These are phyloP conservation scores for Prionace glauca DNA, from an alignment of 2,797 vertebrate species.

Conservation along the genomic window DNA sequence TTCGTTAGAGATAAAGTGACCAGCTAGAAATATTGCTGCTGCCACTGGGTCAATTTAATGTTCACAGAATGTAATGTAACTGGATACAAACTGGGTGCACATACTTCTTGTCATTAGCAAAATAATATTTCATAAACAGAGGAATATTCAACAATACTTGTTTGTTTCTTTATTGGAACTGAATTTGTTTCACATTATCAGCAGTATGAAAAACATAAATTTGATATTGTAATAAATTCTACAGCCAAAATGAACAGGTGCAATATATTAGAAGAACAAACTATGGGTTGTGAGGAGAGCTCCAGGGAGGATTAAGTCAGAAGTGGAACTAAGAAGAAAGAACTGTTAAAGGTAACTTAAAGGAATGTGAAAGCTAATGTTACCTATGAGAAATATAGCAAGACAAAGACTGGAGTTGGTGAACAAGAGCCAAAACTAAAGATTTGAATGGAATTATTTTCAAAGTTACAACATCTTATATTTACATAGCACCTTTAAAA, in stretches of 20 bases:
- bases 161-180: constrained; percentile 31
- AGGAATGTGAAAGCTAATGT: background rate
- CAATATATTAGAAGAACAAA: constrained; percentile 31
- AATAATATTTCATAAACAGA: constrained; percentile 16
- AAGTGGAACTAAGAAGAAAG: background rate
- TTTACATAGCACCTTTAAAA: background rate
- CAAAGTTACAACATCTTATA: background rate
- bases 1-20: background rate
- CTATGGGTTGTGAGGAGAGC: constrained; percentile 13
- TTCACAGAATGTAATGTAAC: constrained; percentile 16
- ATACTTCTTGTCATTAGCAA: constrained; percentile 25
- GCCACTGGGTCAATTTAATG: background rate
- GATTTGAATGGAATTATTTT: background rate
- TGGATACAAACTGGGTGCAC: constrained; percentile 19
- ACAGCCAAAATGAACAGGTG: constrained; percentile 28
- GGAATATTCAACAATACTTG: constrained; percentile 32
- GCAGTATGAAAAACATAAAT: constrained; percentile 30
- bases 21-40: background rate
- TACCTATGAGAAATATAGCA: constrained; percentile 14
- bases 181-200: constrained; percentile 24
- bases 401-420: background rate
- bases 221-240: constrained; percentile 30
- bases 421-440: background rate
- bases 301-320: constrained; percentile 12
- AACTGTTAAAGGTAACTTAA: background rate